These are phyloP conservation scores for Megalops atlanticus DNA, from an alignment of 2,113 vertebrate genomes.

Conservation along the genomic window DNA sequence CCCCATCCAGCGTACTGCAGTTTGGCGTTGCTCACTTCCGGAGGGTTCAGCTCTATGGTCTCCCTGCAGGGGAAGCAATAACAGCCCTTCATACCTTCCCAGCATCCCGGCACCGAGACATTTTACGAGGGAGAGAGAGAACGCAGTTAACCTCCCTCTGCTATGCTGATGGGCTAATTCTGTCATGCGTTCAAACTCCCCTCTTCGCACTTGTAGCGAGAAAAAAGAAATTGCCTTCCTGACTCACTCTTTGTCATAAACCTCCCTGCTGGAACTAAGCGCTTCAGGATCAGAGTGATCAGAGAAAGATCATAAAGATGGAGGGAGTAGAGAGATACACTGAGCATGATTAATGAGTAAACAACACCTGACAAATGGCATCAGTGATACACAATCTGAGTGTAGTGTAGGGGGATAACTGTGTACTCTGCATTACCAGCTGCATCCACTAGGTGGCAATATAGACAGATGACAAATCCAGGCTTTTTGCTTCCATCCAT, in stretches of 20 bases:
- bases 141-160: not conserved
- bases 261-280: too few relatives aligned
- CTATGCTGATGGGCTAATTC: too few relatives aligned
- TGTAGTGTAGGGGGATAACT: too few relatives aligned
- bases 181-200: too few relatives aligned
- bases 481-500: not conserved
- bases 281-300: not conserved
- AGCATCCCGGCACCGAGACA: too few relatives aligned
- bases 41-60: conserved; percentile 89
- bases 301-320: not conserved
- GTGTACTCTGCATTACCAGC: not conserved
- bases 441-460: conserved; percentile 25
- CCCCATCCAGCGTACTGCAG: conserved; percentile 97
- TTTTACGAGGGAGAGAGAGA: not conserved
- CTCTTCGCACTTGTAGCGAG: too few relatives aligned
- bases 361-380: not conserved
- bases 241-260: too few relatives aligned
- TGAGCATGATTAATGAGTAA: not conserved
- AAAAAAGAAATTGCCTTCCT: too few relatives aligned
- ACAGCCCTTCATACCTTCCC: not conserved
- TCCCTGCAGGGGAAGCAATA: conserved; percentile 69
- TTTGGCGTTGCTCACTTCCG: conserved; percentile 89
- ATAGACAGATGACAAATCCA: not conserved
- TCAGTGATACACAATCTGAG: not conserved
- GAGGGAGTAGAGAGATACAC: not conserved